Base-by-base conservation (phyloP, 2,888 invertebrate species). In the Platycnemis pennipes region DNA sequence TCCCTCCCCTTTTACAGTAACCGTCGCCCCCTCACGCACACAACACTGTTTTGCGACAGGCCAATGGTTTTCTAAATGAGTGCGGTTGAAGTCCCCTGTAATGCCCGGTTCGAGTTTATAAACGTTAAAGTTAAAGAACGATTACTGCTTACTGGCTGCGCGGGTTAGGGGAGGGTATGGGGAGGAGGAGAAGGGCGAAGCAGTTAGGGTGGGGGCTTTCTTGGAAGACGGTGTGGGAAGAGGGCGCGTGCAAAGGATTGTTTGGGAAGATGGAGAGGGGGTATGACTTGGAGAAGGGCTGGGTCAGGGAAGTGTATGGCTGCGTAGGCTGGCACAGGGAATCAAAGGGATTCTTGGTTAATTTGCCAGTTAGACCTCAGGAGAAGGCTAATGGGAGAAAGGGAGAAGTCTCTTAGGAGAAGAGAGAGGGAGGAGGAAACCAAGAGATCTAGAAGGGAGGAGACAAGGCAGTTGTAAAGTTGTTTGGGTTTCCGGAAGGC, bases 301-400 rank as follows among this genome's bases (percentile, higher is more conserved):
- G 0, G 45, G 45, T n/a, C n/a, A 5, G 26, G 26, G 46, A 11
- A 13, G 91, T 44, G 42, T 26, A 37, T 77, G 87, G 91, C 63
- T 42, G 31, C 31, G 63, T 22, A 63, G 89, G 63, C 37, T 77
- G 77, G 77, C 31, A 7, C 13, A 16, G 87, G 91, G 91, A 91
- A 91, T 91, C 91, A 91, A 91, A 91, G 91, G 91, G 91, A 91
- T 91, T 91, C 91, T 91, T 91, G 91, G 56, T 91, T 91, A 91
- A 91, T 91, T 91, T 91, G 91, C 63, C 91, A 63, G 91, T 69
- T 91, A 91, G 91, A 91, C 56, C 63, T 63, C 63, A n/a, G 63
- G 44, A 69, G 63, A 44, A 91, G 91, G 69, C 56, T 56, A 89
- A 89, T 89, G 42, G 89, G 89, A 49, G 53, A 26, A 53, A 89